Evolutionary conservation across 2,888 invertebrate genomes (phyloP), one percentile per base, ranked within the genome.

Genomic region (Dermolepida albohirtum): DNA sequence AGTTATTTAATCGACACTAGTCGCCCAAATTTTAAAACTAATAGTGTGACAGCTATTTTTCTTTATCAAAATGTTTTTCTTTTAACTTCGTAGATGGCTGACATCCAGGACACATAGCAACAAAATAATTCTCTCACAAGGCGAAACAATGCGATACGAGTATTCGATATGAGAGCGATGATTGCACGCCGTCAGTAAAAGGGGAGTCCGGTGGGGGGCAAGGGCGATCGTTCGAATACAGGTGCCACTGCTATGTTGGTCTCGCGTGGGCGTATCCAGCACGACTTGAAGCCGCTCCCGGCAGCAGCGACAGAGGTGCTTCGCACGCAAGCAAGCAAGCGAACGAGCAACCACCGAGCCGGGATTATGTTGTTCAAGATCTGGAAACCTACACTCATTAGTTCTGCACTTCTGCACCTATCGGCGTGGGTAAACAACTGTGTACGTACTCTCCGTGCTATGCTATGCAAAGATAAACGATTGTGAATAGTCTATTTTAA

Each of bases 341-440:
- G 59, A 62, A 70, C 74, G 76, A 75, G 74, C 75, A 76, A 75
- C 74, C 76, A 74, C 74, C 72, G 70, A 70, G 74, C 74, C 75
- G 71, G 78, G 78, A 79, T 79, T 77, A 77, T 76, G 76, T 77
- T 78, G 79, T 77, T 78, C 78, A 77, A 76, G 78, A 78, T 78
- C 78, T 78, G 78, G 79, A 78, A 79, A 78, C 76, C 74, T 74
- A 74, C 74, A 75, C 79, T 79, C 78, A 77, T 79, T 79, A 79
- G 79, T 79, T 78, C 77, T 76, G 78, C 78, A 77, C 72, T 77
- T 77, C 74, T 78, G 77, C 76, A 72, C 73, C 72, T 72, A 72
- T 72, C 74, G 70, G 70, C 71, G 71, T 73, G 70, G 72, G 73
- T 68, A 57, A 59, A 67, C 66, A 67, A 65, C 65, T 43, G 54